Evolutionary conservation across 2,888 invertebrate species (phyloP).

Genomic region (Ennomos erosarius): DNA sequence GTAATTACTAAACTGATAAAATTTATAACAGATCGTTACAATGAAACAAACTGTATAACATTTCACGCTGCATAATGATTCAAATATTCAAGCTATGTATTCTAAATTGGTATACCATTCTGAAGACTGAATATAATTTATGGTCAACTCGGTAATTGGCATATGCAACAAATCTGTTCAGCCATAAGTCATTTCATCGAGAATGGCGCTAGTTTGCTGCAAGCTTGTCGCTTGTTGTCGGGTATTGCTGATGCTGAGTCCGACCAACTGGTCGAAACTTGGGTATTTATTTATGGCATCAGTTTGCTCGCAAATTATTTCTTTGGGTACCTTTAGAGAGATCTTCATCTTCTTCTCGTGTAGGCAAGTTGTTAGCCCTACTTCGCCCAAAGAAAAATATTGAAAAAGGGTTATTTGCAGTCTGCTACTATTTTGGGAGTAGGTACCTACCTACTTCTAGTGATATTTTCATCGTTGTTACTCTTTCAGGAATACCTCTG

Average conservation of each 20-base stretch:
- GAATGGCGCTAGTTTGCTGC: conserved; percentile 35
- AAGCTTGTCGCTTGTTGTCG: conserved; percentile 35
- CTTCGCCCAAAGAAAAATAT: no score
- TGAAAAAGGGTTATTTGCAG: no score
- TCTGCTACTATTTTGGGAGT: background rate
- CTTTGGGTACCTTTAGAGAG: no score
- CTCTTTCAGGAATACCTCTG: no score
- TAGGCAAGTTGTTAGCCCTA: no score
- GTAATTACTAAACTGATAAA: no score
- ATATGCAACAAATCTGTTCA: conserved; percentile 54
- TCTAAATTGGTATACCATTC: conserved; percentile 40
- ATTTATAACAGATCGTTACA: conserved; percentile 16
- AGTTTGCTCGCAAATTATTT: conserved; percentile 4
- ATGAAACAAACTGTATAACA: conserved; percentile 18
- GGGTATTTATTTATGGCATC: conserved; percentile 24
- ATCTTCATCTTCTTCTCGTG: no score
- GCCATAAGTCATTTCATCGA: conserved; percentile 53
- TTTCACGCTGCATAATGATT: conserved; percentile 20
- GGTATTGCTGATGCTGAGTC: conserved; percentile 17
- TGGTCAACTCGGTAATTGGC: conserved; percentile 54
- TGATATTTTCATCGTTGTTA: no score
- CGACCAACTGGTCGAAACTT: conserved; percentile 28
- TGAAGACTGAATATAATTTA: conserved; percentile 46
- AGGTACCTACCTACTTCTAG: background rate
- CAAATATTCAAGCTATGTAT: no score